These are phyloP conservation scores for Ctenopoma kingsleyae DNA, from an alignment of 2,797 vertebrate species.

Conservation along the genomic window DNA sequence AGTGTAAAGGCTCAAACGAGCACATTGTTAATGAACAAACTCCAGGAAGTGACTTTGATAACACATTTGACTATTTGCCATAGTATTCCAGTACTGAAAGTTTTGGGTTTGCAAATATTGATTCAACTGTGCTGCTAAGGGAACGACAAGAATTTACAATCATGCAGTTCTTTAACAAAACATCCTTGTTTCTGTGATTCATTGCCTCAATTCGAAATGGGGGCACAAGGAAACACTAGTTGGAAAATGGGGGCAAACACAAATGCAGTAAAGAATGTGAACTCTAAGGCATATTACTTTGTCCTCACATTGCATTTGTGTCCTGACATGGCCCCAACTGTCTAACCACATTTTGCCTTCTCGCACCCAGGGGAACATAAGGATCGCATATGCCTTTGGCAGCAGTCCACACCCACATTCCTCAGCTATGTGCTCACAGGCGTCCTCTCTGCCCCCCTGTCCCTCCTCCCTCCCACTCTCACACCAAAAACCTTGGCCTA, in stretches of 20 bases:
- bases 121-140: slow-evolving; percentile 3
- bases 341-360: slow-evolving; percentile 67
- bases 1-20: slow-evolving; percentile 22
- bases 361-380: slow-evolving; percentile 78
- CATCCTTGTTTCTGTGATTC: not conserved
- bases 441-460: slow-evolving; percentile 41
- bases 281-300: slow-evolving; percentile 37
- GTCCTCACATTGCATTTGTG: slow-evolving; percentile 65
- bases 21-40: slow-evolving; percentile 6
- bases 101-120: slow-evolving; percentile 40
- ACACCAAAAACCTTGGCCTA: slow-evolving; percentile 73
- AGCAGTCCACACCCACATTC: slow-evolving; percentile 82
- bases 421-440: slow-evolving; percentile 75
- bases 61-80: slow-evolving; percentile 6
- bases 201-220: slow-evolving; percentile 17
- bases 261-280: slow-evolving; percentile 45
- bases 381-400: slow-evolving; percentile 85
- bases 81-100: slow-evolving; percentile 4
- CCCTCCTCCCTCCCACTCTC: slow-evolving; percentile 51
- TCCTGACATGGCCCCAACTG: slow-evolving; percentile 76
- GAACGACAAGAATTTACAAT: slow-evolving; percentile 17
- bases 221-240: slow-evolving; percentile 26
- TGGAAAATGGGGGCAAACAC: slow-evolving; percentile 17
- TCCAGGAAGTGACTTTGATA: slow-evolving; percentile 26
- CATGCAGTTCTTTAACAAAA: not conserved